Percentiles rank a stretch among this genome's conserved stretches.
Evolutionary conservation across 2,797 vertebrate genomes (phyloP).

Genomic region (Cyprinella venusta): DNA sequence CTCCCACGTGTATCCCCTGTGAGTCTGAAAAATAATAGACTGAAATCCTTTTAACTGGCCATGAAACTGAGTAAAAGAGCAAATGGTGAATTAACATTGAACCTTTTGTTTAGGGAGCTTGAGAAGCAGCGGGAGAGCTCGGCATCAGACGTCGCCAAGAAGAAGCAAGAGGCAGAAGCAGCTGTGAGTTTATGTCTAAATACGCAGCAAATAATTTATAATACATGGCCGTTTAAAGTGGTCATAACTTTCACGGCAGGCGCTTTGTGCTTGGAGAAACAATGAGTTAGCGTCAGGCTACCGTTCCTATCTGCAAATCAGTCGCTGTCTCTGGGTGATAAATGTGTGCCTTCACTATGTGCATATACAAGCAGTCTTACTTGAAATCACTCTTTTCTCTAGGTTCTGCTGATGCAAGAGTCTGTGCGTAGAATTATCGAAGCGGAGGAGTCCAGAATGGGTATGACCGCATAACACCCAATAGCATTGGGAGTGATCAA

Average conservation of each 20-base stretch:
- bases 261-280: conserved; percentile 34
- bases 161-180: conserved; percentile 95
- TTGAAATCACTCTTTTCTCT: conserved; percentile 58
- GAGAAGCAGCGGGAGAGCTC: conserved; percentile 92
- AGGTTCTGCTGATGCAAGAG: conserved; percentile 98
- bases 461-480: conserved; percentile 73
- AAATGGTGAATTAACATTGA: conserved; percentile 35
- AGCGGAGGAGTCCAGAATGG: conserved; percentile 94
- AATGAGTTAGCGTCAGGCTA: conserved; percentile 30
- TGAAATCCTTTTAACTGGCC: conserved; percentile 18
- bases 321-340: conserved; percentile 45
- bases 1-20: background rate
- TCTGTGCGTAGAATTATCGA: conserved; percentile 97
- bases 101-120: conserved; percentile 82
- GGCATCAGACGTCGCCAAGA: conserved; percentile 87
- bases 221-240: conserved; percentile 35
- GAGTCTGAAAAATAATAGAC: conserved; percentile 20
- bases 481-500: background rate
- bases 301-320: conserved; percentile 46
- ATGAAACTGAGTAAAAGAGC: background rate
- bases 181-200: conserved; percentile 80
- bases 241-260: conserved; percentile 32
- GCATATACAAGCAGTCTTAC: conserved; percentile 58
- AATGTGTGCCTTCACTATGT: conserved; percentile 31
- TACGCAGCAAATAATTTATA: conserved; percentile 40